phyloP scores from a whole-genome alignment of 2,113 vertebrate species.

The Hemiprocne comata region DNA sequence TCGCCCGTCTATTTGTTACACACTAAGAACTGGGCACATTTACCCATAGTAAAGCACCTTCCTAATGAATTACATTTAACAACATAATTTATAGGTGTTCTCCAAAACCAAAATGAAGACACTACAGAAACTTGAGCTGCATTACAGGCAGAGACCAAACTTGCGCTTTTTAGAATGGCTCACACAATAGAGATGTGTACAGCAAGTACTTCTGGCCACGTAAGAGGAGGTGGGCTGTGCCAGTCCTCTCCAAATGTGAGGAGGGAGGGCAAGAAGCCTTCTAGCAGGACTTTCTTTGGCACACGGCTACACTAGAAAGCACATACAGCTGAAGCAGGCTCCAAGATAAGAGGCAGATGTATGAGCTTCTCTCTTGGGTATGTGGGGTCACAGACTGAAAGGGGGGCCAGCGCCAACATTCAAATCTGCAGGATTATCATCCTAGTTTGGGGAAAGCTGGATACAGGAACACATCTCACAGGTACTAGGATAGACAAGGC shows the following conservation, averaged over 20 bases:
- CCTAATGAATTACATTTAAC: constrained; percentile 18
- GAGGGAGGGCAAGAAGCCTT: neutral
- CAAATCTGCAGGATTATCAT: neutral
- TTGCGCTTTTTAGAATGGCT: neutral
- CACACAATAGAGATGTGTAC: neutral
- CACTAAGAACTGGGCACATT: constrained; percentile 35
- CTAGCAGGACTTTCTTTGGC: neutral
- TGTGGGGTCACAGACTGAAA: neutral
- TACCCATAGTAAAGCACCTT: neutral
- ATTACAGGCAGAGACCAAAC: neutral
- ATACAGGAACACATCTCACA: neutral
- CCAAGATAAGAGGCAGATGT: neutral
- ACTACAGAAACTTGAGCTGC: neutral
- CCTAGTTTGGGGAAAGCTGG: neutral
- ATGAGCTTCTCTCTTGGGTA: neutral
- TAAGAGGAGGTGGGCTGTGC: neutral
- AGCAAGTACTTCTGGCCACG: accelerated
- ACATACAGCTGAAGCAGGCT: neutral
- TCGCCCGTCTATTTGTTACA: constrained; percentile 12
- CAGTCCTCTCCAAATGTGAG: neutral
- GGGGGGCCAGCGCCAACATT: neutral
- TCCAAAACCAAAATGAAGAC: neutral
- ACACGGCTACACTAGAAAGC: neutral
- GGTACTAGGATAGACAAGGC: neutral
- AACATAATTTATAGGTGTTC: constrained; percentile 18